Percentiles rank a stretch among this genome's conserved stretches.
Evolutionary conservation across 92 coral and sea anemone species (phyloP).

Genomic region (Epizoanthus fatuus): DNA sequence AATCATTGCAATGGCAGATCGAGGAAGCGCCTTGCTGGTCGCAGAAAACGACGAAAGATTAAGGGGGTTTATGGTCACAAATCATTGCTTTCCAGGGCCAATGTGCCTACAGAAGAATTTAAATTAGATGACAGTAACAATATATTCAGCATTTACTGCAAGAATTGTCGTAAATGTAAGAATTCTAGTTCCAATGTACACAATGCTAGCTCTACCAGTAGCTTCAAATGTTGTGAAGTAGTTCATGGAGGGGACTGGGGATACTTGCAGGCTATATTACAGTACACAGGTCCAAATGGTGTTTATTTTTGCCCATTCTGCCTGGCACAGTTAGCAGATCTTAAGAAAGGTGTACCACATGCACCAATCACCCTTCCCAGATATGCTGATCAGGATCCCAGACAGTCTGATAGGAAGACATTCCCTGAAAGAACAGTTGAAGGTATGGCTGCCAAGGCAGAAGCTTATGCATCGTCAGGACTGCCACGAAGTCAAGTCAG

Average conservation of each 20-base stretch:
- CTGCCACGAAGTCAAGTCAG: slow-evolving; percentile 3
- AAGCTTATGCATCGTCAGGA: not conserved
- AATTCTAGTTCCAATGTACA: not conserved
- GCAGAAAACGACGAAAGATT: not conserved
- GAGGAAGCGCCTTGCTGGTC: not conserved
- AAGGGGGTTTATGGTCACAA: not conserved
- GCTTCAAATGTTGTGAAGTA: too few relatives aligned
- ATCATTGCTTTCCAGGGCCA: not conserved
- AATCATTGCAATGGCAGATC: not conserved
- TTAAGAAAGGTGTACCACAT: too few relatives aligned
- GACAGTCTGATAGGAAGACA: not conserved
- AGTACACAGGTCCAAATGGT: too few relatives aligned
- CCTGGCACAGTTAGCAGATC: too few relatives aligned
- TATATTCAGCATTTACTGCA: not conserved
- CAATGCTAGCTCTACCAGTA: not conserved
- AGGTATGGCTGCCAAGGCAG: not conserved
- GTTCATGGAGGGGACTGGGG: not conserved
- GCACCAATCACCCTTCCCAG: not conserved
- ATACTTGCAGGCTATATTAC: not conserved
- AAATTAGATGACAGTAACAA: not conserved
- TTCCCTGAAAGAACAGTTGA: not conserved
- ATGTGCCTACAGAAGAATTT: not conserved
- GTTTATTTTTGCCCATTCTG: too few relatives aligned
- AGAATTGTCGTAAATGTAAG: not conserved
- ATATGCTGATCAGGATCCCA: not conserved